Evolutionary conservation across 2,888 invertebrate genomes (phyloP).

Genomic region (Spisula subtruncata): DNA sequence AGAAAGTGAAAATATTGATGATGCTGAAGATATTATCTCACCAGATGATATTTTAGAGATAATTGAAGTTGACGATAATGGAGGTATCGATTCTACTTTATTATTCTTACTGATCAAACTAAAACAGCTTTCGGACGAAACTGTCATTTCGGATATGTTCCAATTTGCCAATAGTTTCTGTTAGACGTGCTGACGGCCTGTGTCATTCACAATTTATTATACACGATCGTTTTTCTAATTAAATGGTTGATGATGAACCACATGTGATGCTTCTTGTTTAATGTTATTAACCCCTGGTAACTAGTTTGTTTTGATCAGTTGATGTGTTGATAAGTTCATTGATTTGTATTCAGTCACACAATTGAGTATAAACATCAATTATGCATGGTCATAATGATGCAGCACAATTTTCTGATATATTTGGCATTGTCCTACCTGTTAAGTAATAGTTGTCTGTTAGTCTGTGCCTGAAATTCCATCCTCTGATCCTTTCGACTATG

Average conservation of each 20-base stretch:
- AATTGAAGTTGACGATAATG: constrained; percentile 66
- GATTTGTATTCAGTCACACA: not conserved
- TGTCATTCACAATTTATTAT: not conserved
- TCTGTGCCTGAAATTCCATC: no score
- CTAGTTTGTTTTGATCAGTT: constrained; percentile 17
- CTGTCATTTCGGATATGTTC: constrained; percentile 24
- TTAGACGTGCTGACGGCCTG: not conserved
- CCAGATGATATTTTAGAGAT: constrained; percentile 62
- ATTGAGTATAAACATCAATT: not conserved
- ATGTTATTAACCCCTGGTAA: constrained; percentile 5
- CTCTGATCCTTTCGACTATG: no score
- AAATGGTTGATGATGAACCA: not conserved
- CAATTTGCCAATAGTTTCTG: not conserved
- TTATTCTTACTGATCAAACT: not conserved
- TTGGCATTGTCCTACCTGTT: no score
- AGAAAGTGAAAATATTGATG: constrained; percentile 49
- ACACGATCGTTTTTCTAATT: not conserved
- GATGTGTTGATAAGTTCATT: not conserved
- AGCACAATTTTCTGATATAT: no score
- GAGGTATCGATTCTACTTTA: constrained; percentile 37
- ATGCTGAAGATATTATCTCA: constrained; percentile 52
- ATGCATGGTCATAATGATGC: not conserved
- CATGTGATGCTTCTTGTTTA: not conserved
- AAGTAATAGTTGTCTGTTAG: no score
- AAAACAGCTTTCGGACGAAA: constrained; percentile 29